Evolutionary conservation across 2,888 invertebrate species (phyloP), one percentile per base, ranked within the genome.

Genomic region (Catocala fraxini): DNA sequence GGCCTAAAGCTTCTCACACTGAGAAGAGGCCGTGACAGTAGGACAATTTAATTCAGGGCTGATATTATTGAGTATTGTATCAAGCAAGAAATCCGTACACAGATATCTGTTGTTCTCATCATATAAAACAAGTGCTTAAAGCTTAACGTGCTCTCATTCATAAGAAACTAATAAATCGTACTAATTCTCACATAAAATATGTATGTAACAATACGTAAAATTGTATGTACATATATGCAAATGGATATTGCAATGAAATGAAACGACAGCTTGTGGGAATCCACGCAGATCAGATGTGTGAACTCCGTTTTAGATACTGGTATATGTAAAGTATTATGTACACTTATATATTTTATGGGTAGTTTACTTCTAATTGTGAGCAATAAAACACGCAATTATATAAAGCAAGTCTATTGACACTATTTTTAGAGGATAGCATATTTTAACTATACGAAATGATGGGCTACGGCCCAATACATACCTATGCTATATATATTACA

Each of bases 211-310:
- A 41, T 11, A n/a, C 56, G 53, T 66, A 58, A 61, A 66, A 69
- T 48, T 56, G 25, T 51, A 54, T 48, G 52, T 55, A 25, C 45
- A 54, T 48, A 51, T 57, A 76, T 76, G 73, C 70, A 73, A 74
- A 74, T 74, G 63, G 39, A 66, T 25, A 59, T 73, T 76, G 68
- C 70, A 68, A 41, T 52, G 61, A 48, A 69, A 73, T 56, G 56
- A 52, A 61, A 39, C 47, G 73, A 67, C 73, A 76, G 39, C 25
- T 55, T 57, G 74, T 74, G 74, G 51, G 74, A 74, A 76, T 59
- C 54, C 43, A 42, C 48, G 25, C 49, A 49, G 62, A 68, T 60
- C 47, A 41, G 61, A 70, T 68, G 51, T 76, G 68, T 73, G 77
- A 73, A 75, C 71, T 52, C 52, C 42, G 55, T 69, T 46, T 59